Evolutionary conservation across 2,797 vertebrate species (phyloP), one percentile per base, ranked within the genome.

Genomic region (Pseudochromis fuscus): DNA sequence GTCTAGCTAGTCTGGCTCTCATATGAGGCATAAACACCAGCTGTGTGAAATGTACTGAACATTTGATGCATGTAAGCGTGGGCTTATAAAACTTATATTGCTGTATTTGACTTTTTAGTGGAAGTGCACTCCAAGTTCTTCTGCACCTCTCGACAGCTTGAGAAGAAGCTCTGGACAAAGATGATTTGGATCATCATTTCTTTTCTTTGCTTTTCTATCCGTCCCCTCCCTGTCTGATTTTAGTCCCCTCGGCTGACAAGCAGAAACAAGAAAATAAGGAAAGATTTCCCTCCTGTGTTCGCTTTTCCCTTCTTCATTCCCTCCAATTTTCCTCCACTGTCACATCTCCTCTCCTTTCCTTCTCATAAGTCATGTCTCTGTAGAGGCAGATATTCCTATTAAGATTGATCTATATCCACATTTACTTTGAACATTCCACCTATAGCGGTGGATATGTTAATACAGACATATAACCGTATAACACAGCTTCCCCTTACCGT

Each of bases 11-110:
- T 51, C 64, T 61, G 67, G 56, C 58, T 71, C 57, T 68, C 51
- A 27, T 33, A 16, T 69, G 68, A 85, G 62, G 69, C 59, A 69
- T 59, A 83, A 86, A 85, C 75, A 79, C 70, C 79, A 88, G 78
- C 75, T 78, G 77, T 77, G 76, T 48, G 65, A 42, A 79, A 84
- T 64, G 76, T 82, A 86, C 77, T 56, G 62, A 75, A 82, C 46
- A 71, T 82, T 76, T 67, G 67, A 76, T 79, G 49, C 48, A 59
- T 73, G 62, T 55, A 44, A 68, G 58, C 30, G 13, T 72, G 74
- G 69, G 46, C 63, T 63, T 62, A 37, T 50, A 35, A 73, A 52
- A 19, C 46, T 62, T 58, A 23, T 56, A 66, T 57, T 30, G 53
- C 73, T 59, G 38, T 16, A 7, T 59, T 71, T 48, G 56, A 70